Base-by-base conservation (phyloP, 2,888 invertebrate species). In the Tanytarsus gracilentus region DNA sequence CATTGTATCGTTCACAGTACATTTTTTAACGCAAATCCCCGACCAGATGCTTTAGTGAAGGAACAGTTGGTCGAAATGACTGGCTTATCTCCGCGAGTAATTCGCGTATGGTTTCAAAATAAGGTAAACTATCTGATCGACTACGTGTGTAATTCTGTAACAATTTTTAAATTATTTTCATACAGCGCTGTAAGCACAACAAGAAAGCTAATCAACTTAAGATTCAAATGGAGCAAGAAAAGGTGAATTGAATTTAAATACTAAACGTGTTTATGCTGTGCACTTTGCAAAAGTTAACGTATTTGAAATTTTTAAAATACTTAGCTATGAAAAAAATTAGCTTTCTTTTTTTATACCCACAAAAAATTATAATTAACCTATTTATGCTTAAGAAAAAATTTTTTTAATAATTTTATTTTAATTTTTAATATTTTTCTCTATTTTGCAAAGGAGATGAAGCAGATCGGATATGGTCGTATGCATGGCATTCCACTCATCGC, bases 21-120 rank as follows among this genome's bases (percentile, higher is more conserved):
- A 63, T 98, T 97, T 76, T 99, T 99, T 78, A 88, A 88, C 62
- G 94, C 95, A 61, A 99, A 99, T 77, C 96, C 98, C 62, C 81
- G 99, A 56, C 99, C 99, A 33, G 99, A 99, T 76, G 98, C 99
- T 39, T 82, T 98, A 63, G 95, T 97, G 93, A 99, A 99, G 78
- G 99, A 99, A 74, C 97, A 98, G 74, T 82, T 99, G 64, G 97
- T 97, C 40, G 98, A 99, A 77, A 96, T 98, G 97, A 99, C 99
- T 16, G 86, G 93, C 0, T 82, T 99, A 56, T 95, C 93, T 69
- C 97, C 98, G 21, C 79, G 99, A 14, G 99, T 99, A 67, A 99
- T 99, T 72, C 82, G 99, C 70, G 99, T 99, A 62, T 99, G 99
- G 99, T 99, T 98, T 80, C 97, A 97, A 76, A 97, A 97, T 76